Evolutionary conservation across 2,113 vertebrate genomes (phyloP), one percentile per base, ranked within the genome.

Genomic region (Cyphomyrus plagiostoma): DNA sequence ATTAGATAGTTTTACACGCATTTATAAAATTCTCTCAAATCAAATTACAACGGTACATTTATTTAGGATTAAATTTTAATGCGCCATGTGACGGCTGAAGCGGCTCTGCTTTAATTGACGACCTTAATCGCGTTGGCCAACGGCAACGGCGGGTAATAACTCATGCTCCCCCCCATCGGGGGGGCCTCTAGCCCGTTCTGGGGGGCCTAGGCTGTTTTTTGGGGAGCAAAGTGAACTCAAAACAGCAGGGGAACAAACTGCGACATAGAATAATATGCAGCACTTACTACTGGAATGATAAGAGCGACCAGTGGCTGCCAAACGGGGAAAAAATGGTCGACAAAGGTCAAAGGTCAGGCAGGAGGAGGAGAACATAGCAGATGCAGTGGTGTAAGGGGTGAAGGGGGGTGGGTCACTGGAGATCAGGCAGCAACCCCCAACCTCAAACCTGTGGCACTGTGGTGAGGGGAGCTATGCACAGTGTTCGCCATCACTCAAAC

Each of bases 1-100:
- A 94, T 93, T 91, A 92, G 93, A 92, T 94, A 93, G 91, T 93
- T 97, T 95, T 95, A 93, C 92, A 85, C 93, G 93, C 93, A 94
- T 96, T 96, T 96, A 91, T 93, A 92, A 94, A 94, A 94, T 91
- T 90, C 92, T 96, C 96, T 96, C 95, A 94, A 46, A 93, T 97
- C 96, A 94, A 95, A 97, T 96, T 96, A 97, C 96, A 97, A 93
- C 92, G 94, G 95, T 96, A 92, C 91, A 95, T 97, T 96, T 96
- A 94, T 95, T 95, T 94, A 95, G 91, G 92, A 95, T 94, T 94
- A 94, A 94, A 95, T 91, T 95, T 95, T 94, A 95, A 95, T 95
- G 91, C 21, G 88, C 93, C 92, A 91, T 90, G 92, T 56, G 39
- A 93, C 92, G 90, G 86, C 90, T 35, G 89, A 90, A 91, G 94